A percentile compares a stretch with the other conserved stretches of the same genome.
These are phyloP conservation scores for Tuberolachnus salignus DNA, from an alignment of 2,888 invertebrate species.

Conservation along the genomic window DNA sequence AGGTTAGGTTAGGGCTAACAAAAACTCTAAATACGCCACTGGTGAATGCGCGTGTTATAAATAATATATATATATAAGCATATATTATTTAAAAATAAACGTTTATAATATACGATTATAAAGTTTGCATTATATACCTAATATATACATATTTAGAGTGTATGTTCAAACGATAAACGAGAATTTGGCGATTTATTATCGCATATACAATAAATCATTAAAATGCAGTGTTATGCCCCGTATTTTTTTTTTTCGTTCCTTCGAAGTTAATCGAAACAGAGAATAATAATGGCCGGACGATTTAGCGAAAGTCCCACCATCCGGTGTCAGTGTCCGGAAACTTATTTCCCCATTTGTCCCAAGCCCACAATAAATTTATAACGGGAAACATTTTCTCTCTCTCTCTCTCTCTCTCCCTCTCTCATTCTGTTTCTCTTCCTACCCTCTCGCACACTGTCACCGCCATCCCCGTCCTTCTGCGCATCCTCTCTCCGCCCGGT, in stretches of 20 bases:
- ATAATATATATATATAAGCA: too few relatives aligned
- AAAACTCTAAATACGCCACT: too few relatives aligned
- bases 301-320: constrained; percentile 55
- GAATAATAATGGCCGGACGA: constrained; percentile 51
- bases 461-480: background rate
- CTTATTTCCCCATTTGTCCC: constrained; percentile 56
- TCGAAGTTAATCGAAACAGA: constrained; percentile 49
- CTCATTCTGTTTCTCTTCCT: background rate
- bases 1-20: too few relatives aligned
- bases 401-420: background rate
- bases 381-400: constrained; percentile 52
- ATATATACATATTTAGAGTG: too few relatives aligned
- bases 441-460: background rate
- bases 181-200: constrained; percentile 4
- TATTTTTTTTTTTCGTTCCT: constrained; percentile 32
- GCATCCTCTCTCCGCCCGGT: too few relatives aligned
- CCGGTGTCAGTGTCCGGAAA: constrained; percentile 56
- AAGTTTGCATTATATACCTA: too few relatives aligned
- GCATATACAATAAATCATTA: constrained; percentile 29
- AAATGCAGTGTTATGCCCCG: background rate
- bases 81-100: too few relatives aligned
- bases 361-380: constrained; percentile 46
- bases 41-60: too few relatives aligned
- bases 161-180: background rate
- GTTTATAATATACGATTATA: too few relatives aligned